phyloP scores from a whole-genome alignment of 2,113 vertebrate species.

The Pachyramphus minor region DNA sequence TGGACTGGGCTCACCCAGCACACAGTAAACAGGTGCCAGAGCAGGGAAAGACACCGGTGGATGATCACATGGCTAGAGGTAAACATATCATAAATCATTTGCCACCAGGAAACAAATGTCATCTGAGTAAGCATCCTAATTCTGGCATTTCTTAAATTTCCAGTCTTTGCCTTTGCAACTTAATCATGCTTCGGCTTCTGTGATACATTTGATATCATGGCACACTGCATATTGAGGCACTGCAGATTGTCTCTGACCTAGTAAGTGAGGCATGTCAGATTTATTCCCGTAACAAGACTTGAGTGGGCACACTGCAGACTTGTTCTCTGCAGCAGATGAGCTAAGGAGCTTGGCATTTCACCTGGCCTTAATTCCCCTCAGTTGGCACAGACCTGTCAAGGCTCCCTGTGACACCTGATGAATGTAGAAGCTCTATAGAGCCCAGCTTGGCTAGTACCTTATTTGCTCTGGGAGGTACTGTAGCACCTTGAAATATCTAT shows the following conservation, averaged over 20 bases:
- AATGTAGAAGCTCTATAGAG: not conserved
- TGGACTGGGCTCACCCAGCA: not conserved
- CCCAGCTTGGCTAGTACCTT: not conserved
- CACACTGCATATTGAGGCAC: not conserved
- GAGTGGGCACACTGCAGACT: not conserved
- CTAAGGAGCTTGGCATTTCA: slow-evolving; percentile 25
- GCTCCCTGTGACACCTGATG: not conserved
- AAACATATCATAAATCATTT: not conserved
- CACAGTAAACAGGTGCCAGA: not conserved
- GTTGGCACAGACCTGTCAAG: fast-evolving
- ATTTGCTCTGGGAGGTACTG: not conserved
- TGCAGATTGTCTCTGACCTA: slow-evolving; percentile 1
- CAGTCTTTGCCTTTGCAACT: not conserved
- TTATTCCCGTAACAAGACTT: not conserved
- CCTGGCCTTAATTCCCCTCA: not conserved
- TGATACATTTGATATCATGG: not conserved
- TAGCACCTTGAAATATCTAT: not conserved
- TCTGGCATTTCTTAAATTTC: slow-evolving; percentile 5
- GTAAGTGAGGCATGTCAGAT: not conserved
- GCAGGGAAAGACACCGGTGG: not conserved
- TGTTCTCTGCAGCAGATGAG: slow-evolving; percentile 2
- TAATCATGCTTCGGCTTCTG: not conserved
- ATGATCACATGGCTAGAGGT: not conserved
- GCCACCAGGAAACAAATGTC: not conserved
- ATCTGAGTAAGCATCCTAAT: not conserved